Base-by-base conservation (phyloP, 2,888 invertebrate species). In the Disparrhopalites patrizii region DNA sequence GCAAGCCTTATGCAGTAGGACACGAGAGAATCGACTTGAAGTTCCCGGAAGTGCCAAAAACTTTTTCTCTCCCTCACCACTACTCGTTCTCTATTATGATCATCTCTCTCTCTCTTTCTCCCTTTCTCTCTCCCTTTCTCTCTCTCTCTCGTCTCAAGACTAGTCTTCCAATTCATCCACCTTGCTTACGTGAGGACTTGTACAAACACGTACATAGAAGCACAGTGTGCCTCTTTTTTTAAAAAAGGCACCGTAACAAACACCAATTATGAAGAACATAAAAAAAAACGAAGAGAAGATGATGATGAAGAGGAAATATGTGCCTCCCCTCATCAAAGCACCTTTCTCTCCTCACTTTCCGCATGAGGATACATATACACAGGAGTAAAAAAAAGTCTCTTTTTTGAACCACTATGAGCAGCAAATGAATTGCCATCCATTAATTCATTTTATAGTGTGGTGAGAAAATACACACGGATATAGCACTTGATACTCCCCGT, bases 11-110 rank as follows among this genome's bases (percentile, higher is more conserved):
- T 3, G 56, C 20, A 56, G n/a, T 55, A 55, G 55, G 33, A 31
- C 31, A 55, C 30, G 20, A 55, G 28, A 27, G 25, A 55, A 36
- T 31, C 23, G 18, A 36, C 56, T 36, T 25, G 23, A 18, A 28
- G 28, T 28, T 36, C 43, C 57, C 57, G 57, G 57, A 57, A 57
- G 57, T 57, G 57, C 27, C 40, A 57, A 57, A 38, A 20, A n/a
- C 33, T 30, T 31, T 31, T 23, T 31, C 20, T 28, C 33, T 28
- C 18, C 15, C 40, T 40, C 18, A 40, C 40, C 18, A 18, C 18
- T 4, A 15, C 25, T 25, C 25, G 7, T 10, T 47, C 23, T 23
- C 23, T 47, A 5, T 47, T 20, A 23, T 13, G 8, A 7, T 18
- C 23, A 5, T 23, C 20, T 40, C 20, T 40, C 31, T 30, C 33